phyloP scores from a whole-genome alignment of 1,140 invertebrate species.

The Aricia agestis region DNA sequence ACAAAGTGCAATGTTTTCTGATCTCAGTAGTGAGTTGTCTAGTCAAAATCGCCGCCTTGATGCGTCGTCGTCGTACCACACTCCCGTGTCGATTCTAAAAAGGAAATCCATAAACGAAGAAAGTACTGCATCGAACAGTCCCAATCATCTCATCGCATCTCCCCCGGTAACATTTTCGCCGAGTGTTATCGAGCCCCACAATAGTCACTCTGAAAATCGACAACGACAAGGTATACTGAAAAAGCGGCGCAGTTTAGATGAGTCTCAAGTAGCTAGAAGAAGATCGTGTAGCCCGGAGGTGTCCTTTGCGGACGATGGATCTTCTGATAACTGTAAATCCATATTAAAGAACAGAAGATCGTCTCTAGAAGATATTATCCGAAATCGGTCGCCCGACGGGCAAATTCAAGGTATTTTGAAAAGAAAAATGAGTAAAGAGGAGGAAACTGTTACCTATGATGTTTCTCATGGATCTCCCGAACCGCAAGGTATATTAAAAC shows the following conservation, averaged over 20 bases:
- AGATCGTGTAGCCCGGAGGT: constrained; percentile 83
- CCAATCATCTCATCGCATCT: constrained; percentile 75
- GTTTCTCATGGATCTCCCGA: constrained; percentile 78
- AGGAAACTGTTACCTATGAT: constrained; percentile 67
- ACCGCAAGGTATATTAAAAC: constrained; percentile 86
- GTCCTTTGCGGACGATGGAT: constrained; percentile 76
- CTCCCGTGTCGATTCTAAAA: constrained; percentile 86
- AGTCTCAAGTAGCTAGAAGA: constrained; percentile 82
- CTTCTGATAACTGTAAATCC: constrained; percentile 77
- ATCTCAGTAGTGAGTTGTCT: constrained; percentile 70
- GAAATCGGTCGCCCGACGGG: constrained; percentile 77
- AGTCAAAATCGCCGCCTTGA: constrained; percentile 68
- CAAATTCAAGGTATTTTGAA: constrained; percentile 74
- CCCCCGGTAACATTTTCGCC: constrained; percentile 85
- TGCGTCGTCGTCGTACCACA: constrained; percentile 66
- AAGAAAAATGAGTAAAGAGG: constrained; percentile 72
- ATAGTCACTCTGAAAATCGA: constrained; percentile 69
- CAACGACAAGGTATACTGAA: constrained; percentile 87
- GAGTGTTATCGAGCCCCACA: constrained; percentile 78
- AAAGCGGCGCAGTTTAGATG: constrained; percentile 86
- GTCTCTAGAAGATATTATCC: constrained; percentile 81
- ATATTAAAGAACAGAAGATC: constrained; percentile 83
- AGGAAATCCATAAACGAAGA: constrained; percentile 83
- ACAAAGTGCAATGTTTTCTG: constrained; percentile 71
- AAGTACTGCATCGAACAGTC: constrained; percentile 70